phyloP scores from a whole-genome alignment of 1,140 invertebrate species.

The Drosophila sturtevanti region DNA sequence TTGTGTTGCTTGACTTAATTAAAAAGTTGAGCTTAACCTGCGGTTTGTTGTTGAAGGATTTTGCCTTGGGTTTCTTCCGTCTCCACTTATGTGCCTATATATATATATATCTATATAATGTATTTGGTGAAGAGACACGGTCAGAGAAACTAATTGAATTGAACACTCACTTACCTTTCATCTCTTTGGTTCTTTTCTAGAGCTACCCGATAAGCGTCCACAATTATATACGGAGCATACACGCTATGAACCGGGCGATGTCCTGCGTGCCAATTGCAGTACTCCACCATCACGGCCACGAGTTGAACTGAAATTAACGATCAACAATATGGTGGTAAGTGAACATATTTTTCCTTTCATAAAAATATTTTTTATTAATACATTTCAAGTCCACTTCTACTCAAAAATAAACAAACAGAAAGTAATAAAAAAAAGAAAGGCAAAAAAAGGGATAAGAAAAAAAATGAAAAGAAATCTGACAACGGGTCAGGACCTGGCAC shows the following conservation, averaged over 20 bases:
- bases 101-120: conserved; percentile 51
- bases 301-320: conserved; percentile 87
- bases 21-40: conserved; percentile 67
- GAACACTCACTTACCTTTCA: conserved; percentile 15
- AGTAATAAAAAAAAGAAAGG: no score
- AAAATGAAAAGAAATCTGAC: conserved; percentile 55
- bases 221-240: conserved; percentile 85
- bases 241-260: conserved; percentile 87
- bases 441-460: conserved; percentile 2
- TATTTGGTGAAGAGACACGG: conserved; percentile 25
- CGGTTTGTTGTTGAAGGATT: conserved; percentile 35
- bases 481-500: conserved; percentile 53
- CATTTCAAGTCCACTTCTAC: conserved; percentile 17
- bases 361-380: conserved; percentile 34
- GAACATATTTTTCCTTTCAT: conserved; percentile 7
- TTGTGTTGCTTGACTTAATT: conserved; percentile 71
- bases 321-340: conserved; percentile 90
- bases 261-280: conserved; percentile 87
- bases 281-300: conserved; percentile 87
- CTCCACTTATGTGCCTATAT: conserved; percentile 48
- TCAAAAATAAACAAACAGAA: no score
- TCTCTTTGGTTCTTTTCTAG: conserved; percentile 80
- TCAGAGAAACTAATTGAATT: conserved; percentile 49
- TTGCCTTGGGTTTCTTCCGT: conserved; percentile 15
- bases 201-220: conserved; percentile 85